Conservation (phyloP, 2,797 vertebrate genomes). For the Echeneis naucrates region DNA sequence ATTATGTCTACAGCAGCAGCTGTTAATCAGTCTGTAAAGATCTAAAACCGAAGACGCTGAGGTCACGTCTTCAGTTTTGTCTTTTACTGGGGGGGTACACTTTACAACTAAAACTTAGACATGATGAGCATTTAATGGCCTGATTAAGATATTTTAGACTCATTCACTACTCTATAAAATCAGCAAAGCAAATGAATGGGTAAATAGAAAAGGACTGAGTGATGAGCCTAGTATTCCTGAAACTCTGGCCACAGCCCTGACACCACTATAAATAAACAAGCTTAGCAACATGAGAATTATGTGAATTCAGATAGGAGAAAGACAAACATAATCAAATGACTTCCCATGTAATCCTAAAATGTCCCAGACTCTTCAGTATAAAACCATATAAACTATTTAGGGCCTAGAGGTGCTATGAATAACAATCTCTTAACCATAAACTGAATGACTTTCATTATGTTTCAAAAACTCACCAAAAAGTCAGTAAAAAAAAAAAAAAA, state of each 20-base stretch:
- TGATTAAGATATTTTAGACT: neutral
- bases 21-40: slow-evolving; percentile 22
- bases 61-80: slow-evolving; percentile 26
- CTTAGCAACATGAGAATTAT: neutral
- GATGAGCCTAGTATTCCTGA: neutral
- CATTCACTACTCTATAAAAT: neutral
- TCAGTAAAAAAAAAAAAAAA: slow-evolving; percentile 32
- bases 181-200: neutral
- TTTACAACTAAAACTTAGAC: neutral
- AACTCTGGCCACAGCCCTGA: slow-evolving; percentile 1
- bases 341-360: neutral
- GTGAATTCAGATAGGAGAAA: slow-evolving; percentile 26
- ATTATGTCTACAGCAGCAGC: slow-evolving; percentile 47
- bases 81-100: neutral
- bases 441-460: slow-evolving; percentile 33
- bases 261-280: slow-evolving; percentile 7
- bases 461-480: slow-evolving; percentile 25
- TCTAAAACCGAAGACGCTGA: slow-evolving; percentile 10
- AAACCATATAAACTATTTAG: neutral
- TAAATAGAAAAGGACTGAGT: neutral
- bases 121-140: neutral
- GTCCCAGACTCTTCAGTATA: neutral
- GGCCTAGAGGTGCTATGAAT: neutral
- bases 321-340: neutral
- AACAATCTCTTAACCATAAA: slow-evolving; percentile 1